phyloP scores from a whole-genome alignment of 2,113 vertebrate species.

The Prunella fulvescens region DNA sequence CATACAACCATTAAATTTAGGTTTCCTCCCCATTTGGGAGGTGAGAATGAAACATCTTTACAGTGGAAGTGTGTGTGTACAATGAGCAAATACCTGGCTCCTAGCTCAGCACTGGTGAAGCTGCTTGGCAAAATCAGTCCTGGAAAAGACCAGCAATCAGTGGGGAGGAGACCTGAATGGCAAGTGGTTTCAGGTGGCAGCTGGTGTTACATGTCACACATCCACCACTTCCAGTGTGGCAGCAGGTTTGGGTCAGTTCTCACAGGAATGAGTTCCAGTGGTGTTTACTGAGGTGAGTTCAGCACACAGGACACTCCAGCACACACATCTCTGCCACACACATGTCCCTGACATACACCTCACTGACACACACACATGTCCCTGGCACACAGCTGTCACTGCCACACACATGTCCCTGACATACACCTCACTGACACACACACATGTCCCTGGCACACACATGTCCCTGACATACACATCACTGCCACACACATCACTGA shows the following conservation, averaged over 20 bases:
- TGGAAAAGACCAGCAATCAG: background rate
- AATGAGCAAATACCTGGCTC: background rate
- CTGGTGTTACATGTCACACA: background rate
- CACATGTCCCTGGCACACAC: background rate
- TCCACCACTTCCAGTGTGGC: background rate
- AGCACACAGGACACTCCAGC: background rate
- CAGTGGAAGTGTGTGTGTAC: fast-evolving
- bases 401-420: background rate
- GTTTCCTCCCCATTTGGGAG: background rate
- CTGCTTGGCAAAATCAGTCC: background rate
- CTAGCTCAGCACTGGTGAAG: background rate
- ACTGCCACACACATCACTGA: background rate
- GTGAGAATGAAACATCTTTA: background rate
- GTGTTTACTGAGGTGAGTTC: background rate
- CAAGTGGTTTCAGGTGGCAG: background rate
- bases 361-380: too few relatives aligned
- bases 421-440: background rate
- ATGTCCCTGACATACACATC: too few relatives aligned
- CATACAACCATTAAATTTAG: background rate
- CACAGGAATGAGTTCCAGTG: fast-evolving
- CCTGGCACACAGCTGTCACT: background rate
- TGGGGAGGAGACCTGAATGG: background rate
- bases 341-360: too few relatives aligned
- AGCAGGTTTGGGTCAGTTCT: background rate
- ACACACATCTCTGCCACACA: background rate